phyloP scores from a whole-genome alignment of 35 echinoderm and acorn worm species.

The Heliocidaris tuberculata region DNA sequence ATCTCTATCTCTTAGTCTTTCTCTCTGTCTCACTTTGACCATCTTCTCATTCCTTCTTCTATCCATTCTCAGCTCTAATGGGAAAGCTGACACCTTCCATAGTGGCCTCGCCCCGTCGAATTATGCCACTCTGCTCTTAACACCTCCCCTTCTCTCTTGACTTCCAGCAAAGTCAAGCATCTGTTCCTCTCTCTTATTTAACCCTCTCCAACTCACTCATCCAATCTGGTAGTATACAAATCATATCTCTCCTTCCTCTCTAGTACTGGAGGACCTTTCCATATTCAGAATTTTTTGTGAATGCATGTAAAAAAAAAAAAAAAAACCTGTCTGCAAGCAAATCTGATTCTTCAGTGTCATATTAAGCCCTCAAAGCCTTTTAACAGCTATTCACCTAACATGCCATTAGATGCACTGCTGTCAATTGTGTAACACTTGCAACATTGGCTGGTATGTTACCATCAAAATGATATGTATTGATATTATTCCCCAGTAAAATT shows the following conservation, averaged over 20 bases:
- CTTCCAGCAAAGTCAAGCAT: slow-evolving; percentile 30
- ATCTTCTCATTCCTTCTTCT: not conserved
- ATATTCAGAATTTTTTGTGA: not conserved
- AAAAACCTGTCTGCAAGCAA: not conserved
- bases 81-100: not conserved
- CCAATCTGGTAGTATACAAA: not conserved
- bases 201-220: not conserved
- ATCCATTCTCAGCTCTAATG: not conserved
- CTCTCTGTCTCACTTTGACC: not conserved
- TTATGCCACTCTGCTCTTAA: slow-evolving; percentile 26
- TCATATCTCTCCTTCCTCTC: not conserved
- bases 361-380: slow-evolving; percentile 9
- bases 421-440: not conserved
- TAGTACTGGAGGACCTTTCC: not conserved
- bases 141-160: slow-evolving; percentile 18
- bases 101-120: not conserved
- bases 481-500: not conserved
- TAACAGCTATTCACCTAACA: slow-evolving; percentile 12
- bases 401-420: not conserved
- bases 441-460: not conserved
- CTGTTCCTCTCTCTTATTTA: not conserved
- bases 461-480: not conserved
- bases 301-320: not conserved
- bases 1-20: not conserved
- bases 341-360: not conserved